Base-by-base conservation (phyloP, 2,888 invertebrate species). In the Alitta virens region DNA sequence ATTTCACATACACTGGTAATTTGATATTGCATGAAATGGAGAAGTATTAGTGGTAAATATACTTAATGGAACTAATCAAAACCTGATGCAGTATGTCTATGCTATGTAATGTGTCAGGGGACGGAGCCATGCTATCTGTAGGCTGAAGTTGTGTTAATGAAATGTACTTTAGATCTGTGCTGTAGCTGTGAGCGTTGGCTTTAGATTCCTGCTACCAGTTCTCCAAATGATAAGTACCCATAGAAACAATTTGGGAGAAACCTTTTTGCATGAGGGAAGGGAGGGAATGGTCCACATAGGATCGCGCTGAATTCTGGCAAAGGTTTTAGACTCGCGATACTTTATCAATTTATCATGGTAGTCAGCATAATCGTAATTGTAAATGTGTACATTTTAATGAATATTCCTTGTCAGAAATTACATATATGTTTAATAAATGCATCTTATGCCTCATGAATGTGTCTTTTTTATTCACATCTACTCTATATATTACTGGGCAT, bases 341-440 rank as follows among this genome's bases (percentile, higher is more conserved):
- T 38, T 59, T 27, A 52, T 40, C 52, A 16, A 27, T 60, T 42
- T 18, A 46, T 18, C 46, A 46, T 18, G 21, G 46, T 54, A 53
- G 60, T 60, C 42, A 53, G 52, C 54, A 54, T 53, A 42, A 54
- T 60, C 51, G 59, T 59, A 46, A 52, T 40, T 60, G 60, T 60
- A 60, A 54, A 60, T 60, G 60, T 60, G 60, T 60, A 60, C 53
- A 60, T 60, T 60, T 59, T 57, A 57, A 57, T 57, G 50, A 60
- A 26, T 60, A 24, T 53, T 60, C 54, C 60, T 53, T 60, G 60
- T 60, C 60, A 54, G 60, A 60, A 54, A 42, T 57, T 49, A 57
- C 59, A 46, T 51, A 50, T 54, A 51, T 52, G 52, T 38, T 53
- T 43, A 59, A 60, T 60, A 60, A 60, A 60, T 60, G 60, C 60